Evolutionary conservation across 2,888 invertebrate species (phyloP).

Genomic region (Apodemia duryi): DNA sequence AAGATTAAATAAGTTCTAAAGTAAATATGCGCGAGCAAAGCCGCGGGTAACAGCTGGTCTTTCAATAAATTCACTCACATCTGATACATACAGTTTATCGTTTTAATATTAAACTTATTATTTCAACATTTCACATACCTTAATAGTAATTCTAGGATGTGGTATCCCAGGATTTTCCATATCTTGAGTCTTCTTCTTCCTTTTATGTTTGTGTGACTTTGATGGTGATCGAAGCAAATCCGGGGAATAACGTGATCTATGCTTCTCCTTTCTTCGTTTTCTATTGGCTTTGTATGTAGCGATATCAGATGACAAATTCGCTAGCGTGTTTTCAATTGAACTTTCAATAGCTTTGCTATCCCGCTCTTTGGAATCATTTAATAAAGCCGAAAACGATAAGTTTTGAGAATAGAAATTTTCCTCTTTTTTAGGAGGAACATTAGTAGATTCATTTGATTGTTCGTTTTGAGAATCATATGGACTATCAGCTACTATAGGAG

Average conservation of each 20-base stretch:
- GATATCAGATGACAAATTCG: slow-evolving; percentile 69
- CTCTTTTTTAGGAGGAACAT: slow-evolving; percentile 45
- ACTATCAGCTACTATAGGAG: slow-evolving; percentile 72
- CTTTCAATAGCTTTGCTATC: slow-evolving; percentile 69
- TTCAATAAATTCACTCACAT: too few species aligned
- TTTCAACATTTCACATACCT: slow-evolving; percentile 64
- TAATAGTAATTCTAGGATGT: slow-evolving; percentile 89
- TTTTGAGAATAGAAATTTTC: slow-evolving; percentile 56
- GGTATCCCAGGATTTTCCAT: slow-evolving; percentile 75
- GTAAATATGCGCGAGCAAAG: too few species aligned
- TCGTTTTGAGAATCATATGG: slow-evolving; percentile 74
- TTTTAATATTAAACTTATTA: too few species aligned
- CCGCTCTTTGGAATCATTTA: slow-evolving; percentile 61
- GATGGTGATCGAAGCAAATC: slow-evolving; percentile 82
- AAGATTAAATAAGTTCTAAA: too few species aligned
- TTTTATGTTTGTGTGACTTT: slow-evolving; percentile 88
- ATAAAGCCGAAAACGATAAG: slow-evolving; percentile 70
- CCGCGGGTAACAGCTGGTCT: too few species aligned
- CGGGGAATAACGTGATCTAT: slow-evolving; percentile 85
- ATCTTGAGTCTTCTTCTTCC: slow-evolving; percentile 88
- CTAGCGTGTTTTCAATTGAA: slow-evolving; percentile 67
- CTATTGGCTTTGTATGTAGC: slow-evolving; percentile 81
- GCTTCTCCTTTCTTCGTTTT: slow-evolving; percentile 86
- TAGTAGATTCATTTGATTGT: slow-evolving; percentile 66
- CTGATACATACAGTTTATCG: too few species aligned